Percentiles rank a stretch among this genome's conserved stretches.
phyloP scores from a whole-genome alignment of 2,888 invertebrate species.

The Acanthoscelides obtectus region DNA sequence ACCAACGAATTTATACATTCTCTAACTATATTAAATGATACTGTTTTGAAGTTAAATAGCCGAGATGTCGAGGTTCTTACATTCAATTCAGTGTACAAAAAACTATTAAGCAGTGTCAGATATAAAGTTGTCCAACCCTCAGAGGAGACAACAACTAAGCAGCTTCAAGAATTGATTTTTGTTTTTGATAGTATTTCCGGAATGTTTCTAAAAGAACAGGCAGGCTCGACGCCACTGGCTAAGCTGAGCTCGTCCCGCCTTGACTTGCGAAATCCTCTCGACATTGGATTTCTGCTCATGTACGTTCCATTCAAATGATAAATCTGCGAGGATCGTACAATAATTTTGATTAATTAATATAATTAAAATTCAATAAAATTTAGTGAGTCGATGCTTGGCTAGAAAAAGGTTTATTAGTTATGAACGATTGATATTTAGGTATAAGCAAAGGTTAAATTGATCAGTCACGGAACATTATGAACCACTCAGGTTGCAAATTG shows the following conservation, averaged over 20 bases:
- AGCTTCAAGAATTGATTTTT: no score
- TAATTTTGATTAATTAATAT: not conserved
- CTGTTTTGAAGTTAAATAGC: no score
- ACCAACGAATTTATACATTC: no score
- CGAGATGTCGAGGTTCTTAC: no score
- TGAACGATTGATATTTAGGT: not conserved
- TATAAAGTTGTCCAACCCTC: no score
- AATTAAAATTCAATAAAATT: not conserved
- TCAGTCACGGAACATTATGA: not conserved
- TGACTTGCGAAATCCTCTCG: not conserved
- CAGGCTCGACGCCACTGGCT: not conserved
- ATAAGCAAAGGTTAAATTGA: not conserved
- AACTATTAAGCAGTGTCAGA: no score
- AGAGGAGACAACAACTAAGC: no score
- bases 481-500: not conserved
- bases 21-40: no score
- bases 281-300: not conserved
- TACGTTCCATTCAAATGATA: not conserved
- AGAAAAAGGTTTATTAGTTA: not conserved
- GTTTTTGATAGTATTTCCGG: no score
- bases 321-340: not conserved
- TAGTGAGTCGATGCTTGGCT: not conserved
- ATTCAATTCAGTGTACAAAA: no score
- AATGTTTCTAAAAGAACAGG: no score
- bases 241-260: not conserved